Evolutionary conservation across 1,140 invertebrate species (phyloP).

Genomic region (Leptonema lineaticorne): DNA sequence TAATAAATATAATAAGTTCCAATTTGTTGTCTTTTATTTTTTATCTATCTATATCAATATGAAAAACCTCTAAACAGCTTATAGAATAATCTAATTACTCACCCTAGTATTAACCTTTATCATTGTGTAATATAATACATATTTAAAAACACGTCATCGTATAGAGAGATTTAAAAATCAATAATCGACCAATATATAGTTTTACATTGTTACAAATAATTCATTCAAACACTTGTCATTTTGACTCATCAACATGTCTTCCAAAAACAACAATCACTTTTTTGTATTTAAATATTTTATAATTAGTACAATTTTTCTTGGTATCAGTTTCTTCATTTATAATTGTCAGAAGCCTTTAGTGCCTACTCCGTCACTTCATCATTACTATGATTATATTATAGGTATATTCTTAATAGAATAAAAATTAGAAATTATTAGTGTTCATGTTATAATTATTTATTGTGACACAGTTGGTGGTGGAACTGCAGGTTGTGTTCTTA

Average conservation of each 20-base stretch:
- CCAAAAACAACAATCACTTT: not conserved
- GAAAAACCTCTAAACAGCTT: not conserved
- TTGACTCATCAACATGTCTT: not conserved
- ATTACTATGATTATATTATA: slow-evolving; percentile 17
- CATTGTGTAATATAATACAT: not conserved
- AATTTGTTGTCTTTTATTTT: not conserved
- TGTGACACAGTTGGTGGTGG: slow-evolving; percentile 70
- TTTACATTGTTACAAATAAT: not conserved
- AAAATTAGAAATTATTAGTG: not conserved
- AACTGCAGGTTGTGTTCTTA: slow-evolving; percentile 76
- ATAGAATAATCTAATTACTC: not conserved
- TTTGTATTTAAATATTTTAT: not conserved
- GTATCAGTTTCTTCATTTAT: not conserved
- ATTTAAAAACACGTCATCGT: no score
- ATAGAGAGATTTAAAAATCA: slow-evolving; percentile 2
- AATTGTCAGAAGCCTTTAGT: not conserved
- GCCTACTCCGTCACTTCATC: not conserved
- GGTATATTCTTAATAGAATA: slow-evolving; percentile 1
- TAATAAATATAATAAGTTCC: not conserved
- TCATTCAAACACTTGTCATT: not conserved
- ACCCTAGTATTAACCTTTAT: not conserved
- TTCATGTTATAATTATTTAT: not conserved
- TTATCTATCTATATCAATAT: not conserved
- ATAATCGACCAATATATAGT: not conserved
- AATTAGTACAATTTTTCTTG: not conserved